phyloP scores from a whole-genome alignment of 2,113 vertebrate genomes.

The Rostratula benghalensis region DNA sequence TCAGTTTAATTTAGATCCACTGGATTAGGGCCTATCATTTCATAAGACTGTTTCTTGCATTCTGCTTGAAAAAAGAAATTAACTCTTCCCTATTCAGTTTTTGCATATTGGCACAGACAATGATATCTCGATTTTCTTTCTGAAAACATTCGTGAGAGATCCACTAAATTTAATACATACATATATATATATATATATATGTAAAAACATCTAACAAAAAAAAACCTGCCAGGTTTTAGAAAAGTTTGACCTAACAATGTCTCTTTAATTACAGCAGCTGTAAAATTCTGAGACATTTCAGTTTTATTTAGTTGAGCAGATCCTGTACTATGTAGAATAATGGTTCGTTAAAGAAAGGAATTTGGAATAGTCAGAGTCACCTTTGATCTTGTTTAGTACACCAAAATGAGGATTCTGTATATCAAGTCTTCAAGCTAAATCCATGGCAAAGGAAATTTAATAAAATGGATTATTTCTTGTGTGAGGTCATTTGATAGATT shows the following conservation, averaged over 20 bases:
- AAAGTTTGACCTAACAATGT: background rate
- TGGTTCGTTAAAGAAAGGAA: conserved; percentile 46
- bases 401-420: conserved; percentile 27
- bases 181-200: background rate
- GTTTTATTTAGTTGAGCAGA: conserved; percentile 13
- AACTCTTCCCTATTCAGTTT: background rate
- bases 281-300: background rate
- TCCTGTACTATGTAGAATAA: conserved; percentile 30
- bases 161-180: background rate
- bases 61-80: background rate
- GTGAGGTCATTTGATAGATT: conserved; percentile 27
- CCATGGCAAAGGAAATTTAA: conserved; percentile 15
- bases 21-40: background rate
- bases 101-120: background rate
- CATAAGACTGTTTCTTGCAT: background rate
- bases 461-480: conserved; percentile 45
- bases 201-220: background rate
- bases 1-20: background rate
- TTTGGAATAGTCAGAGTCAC: conserved; percentile 19
- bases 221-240: background rate
- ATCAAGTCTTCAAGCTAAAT: conserved; percentile 13
- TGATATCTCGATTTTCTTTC: background rate
- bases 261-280: conserved; percentile 30
- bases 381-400: conserved; percentile 64
- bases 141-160: background rate